Percentiles rank a stretch among this genome's conserved stretches.
These are phyloP conservation scores for Cichladusa arquata DNA, from an alignment of 2,113 vertebrate genomes.

Conservation along the genomic window DNA sequence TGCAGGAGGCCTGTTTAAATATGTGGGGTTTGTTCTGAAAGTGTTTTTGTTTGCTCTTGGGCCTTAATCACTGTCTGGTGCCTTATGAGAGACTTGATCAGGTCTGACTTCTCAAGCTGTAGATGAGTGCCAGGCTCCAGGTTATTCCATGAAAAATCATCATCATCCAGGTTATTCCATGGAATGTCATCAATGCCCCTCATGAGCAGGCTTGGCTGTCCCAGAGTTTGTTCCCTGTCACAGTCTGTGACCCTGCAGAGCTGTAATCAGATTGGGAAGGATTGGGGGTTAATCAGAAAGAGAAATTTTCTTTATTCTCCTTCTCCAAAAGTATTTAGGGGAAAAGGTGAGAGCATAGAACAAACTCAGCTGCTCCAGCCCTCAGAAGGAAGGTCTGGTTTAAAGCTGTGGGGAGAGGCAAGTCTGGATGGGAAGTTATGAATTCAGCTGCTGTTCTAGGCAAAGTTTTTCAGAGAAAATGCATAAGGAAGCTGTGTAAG, in stretches of 20 bases:
- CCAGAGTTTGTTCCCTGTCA: neutral
- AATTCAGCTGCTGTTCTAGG: neutral
- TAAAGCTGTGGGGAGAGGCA: neutral
- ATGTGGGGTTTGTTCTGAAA: neutral
- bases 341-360: accelerated
- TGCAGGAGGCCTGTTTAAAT: neutral
- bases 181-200: neutral
- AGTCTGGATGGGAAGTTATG: neutral
- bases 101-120: neutral
- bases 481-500: neutral
- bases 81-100: neutral
- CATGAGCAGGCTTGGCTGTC: accelerated
- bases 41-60: neutral
- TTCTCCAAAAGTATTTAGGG: accelerated
- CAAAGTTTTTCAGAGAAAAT: neutral
- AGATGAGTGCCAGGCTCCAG: neutral
- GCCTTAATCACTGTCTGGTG: neutral
- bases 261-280: neutral
- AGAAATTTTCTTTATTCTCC: neutral
- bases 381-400: neutral
- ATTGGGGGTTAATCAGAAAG: neutral
- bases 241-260: neutral
- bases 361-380: neutral
- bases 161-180: too few species aligned
- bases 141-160: too few species aligned